Conservation (phyloP, 2,797 vertebrate species). For the Molothrus ater region DNA sequence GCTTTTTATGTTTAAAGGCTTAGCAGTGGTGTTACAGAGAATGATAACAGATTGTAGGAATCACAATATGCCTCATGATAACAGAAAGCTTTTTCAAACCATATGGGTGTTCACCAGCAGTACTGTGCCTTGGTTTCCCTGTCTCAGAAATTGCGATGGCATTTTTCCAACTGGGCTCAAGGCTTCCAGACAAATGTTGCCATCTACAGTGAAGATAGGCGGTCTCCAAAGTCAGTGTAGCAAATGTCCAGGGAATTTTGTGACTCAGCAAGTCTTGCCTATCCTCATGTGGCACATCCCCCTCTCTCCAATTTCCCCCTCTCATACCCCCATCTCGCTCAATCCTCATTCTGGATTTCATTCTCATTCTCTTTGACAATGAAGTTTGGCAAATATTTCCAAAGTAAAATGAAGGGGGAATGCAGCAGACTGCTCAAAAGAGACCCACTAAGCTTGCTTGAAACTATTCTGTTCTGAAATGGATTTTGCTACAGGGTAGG, state of each 20-base stretch:
- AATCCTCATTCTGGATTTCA: neutral
- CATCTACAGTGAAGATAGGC: neutral
- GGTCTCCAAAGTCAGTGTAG: accelerated
- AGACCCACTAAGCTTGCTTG: neutral
- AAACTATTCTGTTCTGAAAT: neutral
- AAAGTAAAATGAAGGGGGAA: neutral
- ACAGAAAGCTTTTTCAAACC: neutral
- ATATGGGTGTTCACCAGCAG: neutral
- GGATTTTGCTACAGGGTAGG: neutral
- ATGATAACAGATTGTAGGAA: neutral
- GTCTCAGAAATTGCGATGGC: accelerated
- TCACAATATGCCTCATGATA: neutral
- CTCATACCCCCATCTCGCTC: neutral
- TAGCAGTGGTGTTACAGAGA: neutral
- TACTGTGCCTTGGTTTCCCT: neutral
- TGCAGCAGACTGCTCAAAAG: neutral
- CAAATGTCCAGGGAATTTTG: neutral
- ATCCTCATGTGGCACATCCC: too few relatives aligned
- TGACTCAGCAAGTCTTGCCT: too few relatives aligned
- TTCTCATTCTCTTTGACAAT: neutral
- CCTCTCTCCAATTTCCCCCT: neutral
- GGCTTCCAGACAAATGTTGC: neutral
- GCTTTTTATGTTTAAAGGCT: neutral
- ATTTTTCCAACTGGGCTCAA: neutral
- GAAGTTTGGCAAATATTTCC: neutral